Evolutionary conservation across 2,113 vertebrate genomes (phyloP).

Genomic region (Brachyistius frenatus): DNA sequence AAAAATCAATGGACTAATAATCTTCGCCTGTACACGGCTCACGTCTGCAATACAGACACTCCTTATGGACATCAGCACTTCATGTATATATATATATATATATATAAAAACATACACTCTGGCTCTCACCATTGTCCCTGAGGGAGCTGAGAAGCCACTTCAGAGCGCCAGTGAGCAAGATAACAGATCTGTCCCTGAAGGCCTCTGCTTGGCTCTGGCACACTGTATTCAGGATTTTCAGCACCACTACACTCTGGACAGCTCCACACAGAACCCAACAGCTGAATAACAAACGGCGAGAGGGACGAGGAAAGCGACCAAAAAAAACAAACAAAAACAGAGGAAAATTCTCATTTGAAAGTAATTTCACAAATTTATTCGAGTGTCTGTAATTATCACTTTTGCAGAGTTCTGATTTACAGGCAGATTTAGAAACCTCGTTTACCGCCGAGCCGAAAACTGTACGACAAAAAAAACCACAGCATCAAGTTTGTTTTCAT

Average conservation of each 20-base stretch:
- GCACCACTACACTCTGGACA: slow-evolving; percentile 63
- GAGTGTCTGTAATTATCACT: slow-evolving; percentile 25
- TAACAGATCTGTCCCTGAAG: slow-evolving; percentile 60
- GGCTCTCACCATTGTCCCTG: slow-evolving; percentile 12
- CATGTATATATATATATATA: not conserved
- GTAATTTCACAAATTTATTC: slow-evolving; percentile 9
- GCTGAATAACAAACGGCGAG: slow-evolving; percentile 33
- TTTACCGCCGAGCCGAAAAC: slow-evolving; percentile 15
- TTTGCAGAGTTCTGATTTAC: slow-evolving; percentile 7
- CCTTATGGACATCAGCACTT: slow-evolving; percentile 34
- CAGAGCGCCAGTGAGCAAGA: slow-evolving; percentile 46
- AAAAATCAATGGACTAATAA: not conserved
- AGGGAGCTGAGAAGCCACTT: slow-evolving; percentile 48
- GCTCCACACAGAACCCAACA: slow-evolving; percentile 44
- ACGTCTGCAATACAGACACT: slow-evolving; percentile 1
- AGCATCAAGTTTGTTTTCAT: slow-evolving; percentile 14
- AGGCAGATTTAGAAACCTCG: slow-evolving; percentile 1
- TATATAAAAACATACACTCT: slow-evolving; percentile 29
- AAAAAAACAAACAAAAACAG: not conserved
- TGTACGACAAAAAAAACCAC: not conserved
- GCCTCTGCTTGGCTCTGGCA: slow-evolving; percentile 31
- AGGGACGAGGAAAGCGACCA: not conserved
- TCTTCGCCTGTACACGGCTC: too few species aligned
- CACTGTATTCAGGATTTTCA: slow-evolving; percentile 50
- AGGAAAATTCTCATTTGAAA: slow-evolving; percentile 9